Evolutionary conservation across 1,140 invertebrate genomes (phyloP), one percentile per base, ranked within the genome.

Genomic region (Drosophila sproati): DNA sequence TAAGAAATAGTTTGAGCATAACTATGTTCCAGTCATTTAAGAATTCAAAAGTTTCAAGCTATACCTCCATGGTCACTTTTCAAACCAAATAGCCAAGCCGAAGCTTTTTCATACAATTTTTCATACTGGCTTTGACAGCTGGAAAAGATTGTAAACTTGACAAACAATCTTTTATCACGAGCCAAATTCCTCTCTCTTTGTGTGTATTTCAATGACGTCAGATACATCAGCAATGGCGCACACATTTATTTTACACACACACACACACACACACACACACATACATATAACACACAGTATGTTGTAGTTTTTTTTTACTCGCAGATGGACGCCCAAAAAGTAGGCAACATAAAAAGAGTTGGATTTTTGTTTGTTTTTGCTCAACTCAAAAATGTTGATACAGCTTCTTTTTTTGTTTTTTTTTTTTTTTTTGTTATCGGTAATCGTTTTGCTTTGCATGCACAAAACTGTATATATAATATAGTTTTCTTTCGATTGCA

Each of bases 161-260:
- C 63, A 73, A 82, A 80, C 76, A 80, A 83, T 83, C 77, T 83
- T 88, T 88, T 87, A 83, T 88, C 77, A 87, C 31, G 28, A 39
- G 55, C 37, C 50, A 52, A 32, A 35, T 34, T 20, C 8, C 41
- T 35, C 45, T 29, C 47, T 29, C 45, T 12, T 32, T 5, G 54
- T 57, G 12, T 5, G 29, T 31, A 12, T 37, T 34, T 57, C 61
- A 52, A 48, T 67, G 62, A 71, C 78, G 81, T 78, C 82, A 80
- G 63, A 35, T 63, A 64, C 66, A 71, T 66, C 63, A 72, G 80
- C 60, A 41, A 56, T 45, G 78, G 43, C 51, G 64, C 67, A 63
- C 55, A 61, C 66, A 51, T 55, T 48, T 41, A n/a, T 32, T 20
- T 20, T 1, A 47, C 57, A 54, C 34, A 50, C 54, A 62, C 28